A percentile compares a stretch with the other conserved stretches of the same genome.
These are phyloP conservation scores for Nannoperca australis DNA, from an alignment of 2,797 vertebrate genomes.

Conservation along the genomic window DNA sequence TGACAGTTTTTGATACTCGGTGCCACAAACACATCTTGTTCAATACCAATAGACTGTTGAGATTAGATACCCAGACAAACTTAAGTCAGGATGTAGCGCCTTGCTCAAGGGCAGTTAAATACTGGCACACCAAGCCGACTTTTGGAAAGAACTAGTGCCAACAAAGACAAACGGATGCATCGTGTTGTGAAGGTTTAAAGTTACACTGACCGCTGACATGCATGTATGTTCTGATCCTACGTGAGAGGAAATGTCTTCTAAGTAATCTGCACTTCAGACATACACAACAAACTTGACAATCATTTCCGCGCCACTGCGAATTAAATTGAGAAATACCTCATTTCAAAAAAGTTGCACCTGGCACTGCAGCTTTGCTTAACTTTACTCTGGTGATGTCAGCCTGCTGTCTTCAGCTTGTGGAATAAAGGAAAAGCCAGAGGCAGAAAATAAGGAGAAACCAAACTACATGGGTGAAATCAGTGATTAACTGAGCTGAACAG, in stretches of 20 bases:
- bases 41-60: background rate
- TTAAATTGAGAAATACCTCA: background rate
- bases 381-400: background rate
- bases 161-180: background rate
- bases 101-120: background rate
- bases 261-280: background rate
- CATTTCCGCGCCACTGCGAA: background rate
- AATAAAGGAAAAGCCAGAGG: background rate
- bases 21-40: background rate
- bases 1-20: background rate
- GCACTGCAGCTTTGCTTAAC: conserved; percentile 9
- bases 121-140: background rate
- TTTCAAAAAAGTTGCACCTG: background rate
- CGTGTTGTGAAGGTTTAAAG: background rate
- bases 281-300: background rate
- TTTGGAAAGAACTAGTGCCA: background rate
- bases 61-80: background rate
- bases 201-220: background rate
- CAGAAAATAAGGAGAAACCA: background rate
- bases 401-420: background rate
- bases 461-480: background rate
- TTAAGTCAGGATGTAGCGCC: background rate
- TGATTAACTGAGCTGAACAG: background rate
- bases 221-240: background rate
- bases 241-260: background rate